Evolutionary conservation across 1,140 invertebrate genomes (phyloP).

Genomic region (Brachionus rotundiformis): DNA sequence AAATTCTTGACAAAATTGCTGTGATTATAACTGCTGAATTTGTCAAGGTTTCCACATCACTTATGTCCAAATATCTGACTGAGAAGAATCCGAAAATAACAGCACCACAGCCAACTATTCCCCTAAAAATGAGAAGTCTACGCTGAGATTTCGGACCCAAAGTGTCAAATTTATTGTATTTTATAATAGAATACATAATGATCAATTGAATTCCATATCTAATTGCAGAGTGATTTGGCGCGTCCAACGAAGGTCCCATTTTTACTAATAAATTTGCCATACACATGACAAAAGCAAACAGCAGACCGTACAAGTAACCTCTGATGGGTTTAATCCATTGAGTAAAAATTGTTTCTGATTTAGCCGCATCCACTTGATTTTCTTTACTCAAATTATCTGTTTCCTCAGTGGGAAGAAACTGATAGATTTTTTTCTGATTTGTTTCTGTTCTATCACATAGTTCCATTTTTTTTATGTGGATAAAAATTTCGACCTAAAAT

Average conservation of each 20-base stretch:
- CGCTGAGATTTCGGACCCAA: constrained; percentile 11
- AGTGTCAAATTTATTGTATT: not conserved
- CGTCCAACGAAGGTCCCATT: constrained; percentile 45
- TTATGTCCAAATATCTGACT: constrained; percentile 31
- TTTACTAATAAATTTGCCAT: constrained; percentile 45
- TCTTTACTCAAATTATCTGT: not conserved
- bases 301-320: constrained; percentile 1
- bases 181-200: constrained; percentile 3
- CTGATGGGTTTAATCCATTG: not conserved
- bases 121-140: constrained; percentile 10
- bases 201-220: constrained; percentile 24
- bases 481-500: not conserved
- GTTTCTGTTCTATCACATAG: not conserved
- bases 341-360: not conserved
- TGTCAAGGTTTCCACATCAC: constrained; percentile 43
- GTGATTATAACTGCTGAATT: constrained; percentile 31
- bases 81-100: constrained; percentile 33
- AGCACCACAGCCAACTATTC: constrained; percentile 5
- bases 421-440: not conserved
- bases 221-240: constrained; percentile 21
- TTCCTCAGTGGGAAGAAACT: not conserved
- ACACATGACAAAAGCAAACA: constrained; percentile 45
- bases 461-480: not conserved
- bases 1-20: constrained; percentile 20
- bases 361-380: not conserved